These are phyloP conservation scores for Tamandua tetradactyla DNA, from an alignment of 2,797 vertebrate species.

Conservation along the genomic window DNA sequence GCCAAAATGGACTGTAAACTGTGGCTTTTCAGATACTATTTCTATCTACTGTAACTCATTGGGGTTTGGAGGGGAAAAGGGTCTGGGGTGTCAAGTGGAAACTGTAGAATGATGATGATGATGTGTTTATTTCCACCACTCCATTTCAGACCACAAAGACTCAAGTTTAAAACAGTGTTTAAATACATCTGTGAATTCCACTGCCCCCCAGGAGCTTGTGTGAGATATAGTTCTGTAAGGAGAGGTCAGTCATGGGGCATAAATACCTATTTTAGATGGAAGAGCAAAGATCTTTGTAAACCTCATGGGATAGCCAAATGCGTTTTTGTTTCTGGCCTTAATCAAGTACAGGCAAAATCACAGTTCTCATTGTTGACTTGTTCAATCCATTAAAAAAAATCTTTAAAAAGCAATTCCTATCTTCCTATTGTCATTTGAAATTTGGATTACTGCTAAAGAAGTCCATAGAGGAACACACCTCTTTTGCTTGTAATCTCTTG, in stretches of 20 bases:
- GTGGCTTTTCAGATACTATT: conserved; percentile 8
- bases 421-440: conserved; percentile 19
- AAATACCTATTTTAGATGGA: neutral
- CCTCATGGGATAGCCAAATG: neutral
- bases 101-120: conserved; percentile 52
- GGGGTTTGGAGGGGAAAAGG: neutral
- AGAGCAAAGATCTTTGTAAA: neutral
- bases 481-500: no score
- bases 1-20: neutral
- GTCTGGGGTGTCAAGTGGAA: conserved; percentile 58
- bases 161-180: conserved; percentile 67
- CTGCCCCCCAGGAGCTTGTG: conserved; percentile 48
- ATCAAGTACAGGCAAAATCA: neutral
- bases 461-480: no score
- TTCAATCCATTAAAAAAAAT: conserved; percentile 19
- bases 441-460: no score
- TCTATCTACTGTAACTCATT: neutral
- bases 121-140: conserved; percentile 67
- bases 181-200: conserved; percentile 68
- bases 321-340: neutral
- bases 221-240: conserved; percentile 73
- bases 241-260: conserved; percentile 42
- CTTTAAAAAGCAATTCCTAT: neutral
- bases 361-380: neutral
- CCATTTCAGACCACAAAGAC: conserved; percentile 63